phyloP scores from a whole-genome alignment of 2,797 vertebrate genomes.

The Euthynnus affinis region DNA sequence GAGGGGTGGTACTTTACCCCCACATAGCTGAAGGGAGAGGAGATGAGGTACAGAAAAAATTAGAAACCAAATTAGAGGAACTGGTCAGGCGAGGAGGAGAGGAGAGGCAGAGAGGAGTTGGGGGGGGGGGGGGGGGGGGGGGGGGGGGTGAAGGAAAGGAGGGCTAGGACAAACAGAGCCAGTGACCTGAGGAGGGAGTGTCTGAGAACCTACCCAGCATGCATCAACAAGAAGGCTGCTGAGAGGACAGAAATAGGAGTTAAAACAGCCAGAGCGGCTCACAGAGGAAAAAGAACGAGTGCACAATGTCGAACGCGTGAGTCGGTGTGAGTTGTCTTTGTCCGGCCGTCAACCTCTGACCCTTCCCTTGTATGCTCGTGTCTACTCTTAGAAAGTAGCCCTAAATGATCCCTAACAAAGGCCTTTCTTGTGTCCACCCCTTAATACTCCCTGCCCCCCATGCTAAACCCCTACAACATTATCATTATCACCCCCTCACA shows the following conservation, averaged over 20 bases:
- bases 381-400: slow-evolving; percentile 26
- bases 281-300: slow-evolving; percentile 14
- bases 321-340: slow-evolving; percentile 50
- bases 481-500: slow-evolving; percentile 56
- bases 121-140: slow-evolving; percentile 34
- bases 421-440: slow-evolving; percentile 50
- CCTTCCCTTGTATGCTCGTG: slow-evolving; percentile 39
- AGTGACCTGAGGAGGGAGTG: slow-evolving; percentile 82
- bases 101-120: slow-evolving; percentile 69
- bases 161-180: slow-evolving; percentile 76
- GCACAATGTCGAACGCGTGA: slow-evolving; percentile 47
- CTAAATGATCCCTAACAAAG: slow-evolving; percentile 57
- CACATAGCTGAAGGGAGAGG: slow-evolving; percentile 70
- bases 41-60: slow-evolving; percentile 75
- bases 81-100: slow-evolving; percentile 79
- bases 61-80: slow-evolving; percentile 86
- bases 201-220: slow-evolving; percentile 73
- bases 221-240: slow-evolving; percentile 81
- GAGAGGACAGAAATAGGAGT: slow-evolving; percentile 78
- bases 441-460: slow-evolving; percentile 52
- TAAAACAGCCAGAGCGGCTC: slow-evolving; percentile 43
- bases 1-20: slow-evolving; percentile 74
- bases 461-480: slow-evolving; percentile 12
- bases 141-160: slow-evolving; percentile 59
- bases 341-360: slow-evolving; percentile 61